These are phyloP conservation scores for Oreohelix idahoensis DNA, from an alignment of 1,140 invertebrate genomes.

Conservation along the genomic window DNA sequence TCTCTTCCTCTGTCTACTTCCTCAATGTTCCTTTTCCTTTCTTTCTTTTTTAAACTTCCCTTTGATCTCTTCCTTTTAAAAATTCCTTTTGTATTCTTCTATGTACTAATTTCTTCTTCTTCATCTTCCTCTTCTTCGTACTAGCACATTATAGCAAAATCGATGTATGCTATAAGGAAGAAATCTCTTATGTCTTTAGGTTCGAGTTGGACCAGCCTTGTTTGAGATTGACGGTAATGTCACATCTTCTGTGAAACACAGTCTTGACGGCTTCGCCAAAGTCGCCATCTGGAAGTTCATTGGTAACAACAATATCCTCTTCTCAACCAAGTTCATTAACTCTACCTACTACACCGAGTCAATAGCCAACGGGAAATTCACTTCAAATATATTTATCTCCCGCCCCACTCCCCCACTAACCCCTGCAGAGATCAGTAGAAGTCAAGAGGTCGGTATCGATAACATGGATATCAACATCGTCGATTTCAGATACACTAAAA, in stretches of 20 bases:
- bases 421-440: not conserved
- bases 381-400: not conserved
- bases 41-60: too few relatives aligned
- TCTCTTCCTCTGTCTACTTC: too few relatives aligned
- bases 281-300: not conserved
- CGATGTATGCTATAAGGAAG: too few relatives aligned
- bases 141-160: too few relatives aligned
- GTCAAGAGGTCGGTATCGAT: not conserved
- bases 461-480: not conserved
- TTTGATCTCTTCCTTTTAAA: too few relatives aligned
- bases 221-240: not conserved
- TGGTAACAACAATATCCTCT: not conserved
- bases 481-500: not conserved
- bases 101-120: too few relatives aligned
- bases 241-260: not conserved
- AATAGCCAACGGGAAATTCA: not conserved
- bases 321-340: not conserved
- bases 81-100: too few relatives aligned
- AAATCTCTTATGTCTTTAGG: too few relatives aligned
- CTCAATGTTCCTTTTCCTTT: too few relatives aligned
- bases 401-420: not conserved
- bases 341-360: not conserved
- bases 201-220: not conserved
- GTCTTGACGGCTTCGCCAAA: not conserved
- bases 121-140: too few relatives aligned